These are phyloP conservation scores for Bombus superbus DNA, from an alignment of 1,140 invertebrate genomes.

Conservation along the genomic window DNA sequence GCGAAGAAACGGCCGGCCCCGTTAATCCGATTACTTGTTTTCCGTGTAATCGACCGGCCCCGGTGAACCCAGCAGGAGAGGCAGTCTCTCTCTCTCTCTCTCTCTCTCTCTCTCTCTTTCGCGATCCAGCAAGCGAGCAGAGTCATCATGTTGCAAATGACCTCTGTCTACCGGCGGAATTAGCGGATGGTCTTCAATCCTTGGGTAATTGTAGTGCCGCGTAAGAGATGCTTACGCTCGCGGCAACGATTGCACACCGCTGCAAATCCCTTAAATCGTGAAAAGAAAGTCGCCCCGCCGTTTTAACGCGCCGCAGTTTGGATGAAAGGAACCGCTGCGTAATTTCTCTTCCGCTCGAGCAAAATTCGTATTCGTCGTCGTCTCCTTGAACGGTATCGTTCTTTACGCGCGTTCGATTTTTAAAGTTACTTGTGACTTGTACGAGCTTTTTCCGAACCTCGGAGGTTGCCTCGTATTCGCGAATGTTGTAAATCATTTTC, in stretches of 20 bases:
- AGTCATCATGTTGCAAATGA: slow-evolving; percentile 69
- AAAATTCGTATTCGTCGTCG: background rate
- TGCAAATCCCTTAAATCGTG: slow-evolving; percentile 50
- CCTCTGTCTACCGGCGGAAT: slow-evolving; percentile 65
- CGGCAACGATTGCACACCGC: slow-evolving; percentile 48
- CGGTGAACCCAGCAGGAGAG: slow-evolving; percentile 29
- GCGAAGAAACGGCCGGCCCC: slow-evolving; percentile 19
- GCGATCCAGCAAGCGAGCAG: slow-evolving; percentile 37
- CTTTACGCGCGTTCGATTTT: background rate
- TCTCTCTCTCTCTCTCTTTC: background rate
- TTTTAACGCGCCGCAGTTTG: no score
- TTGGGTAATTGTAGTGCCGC: slow-evolving; percentile 62
- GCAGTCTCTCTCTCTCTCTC: background rate
- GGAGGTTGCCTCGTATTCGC: background rate
- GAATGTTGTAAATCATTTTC: background rate
- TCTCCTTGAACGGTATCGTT: background rate
- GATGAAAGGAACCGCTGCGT: no score
- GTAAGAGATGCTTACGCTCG: slow-evolving; percentile 66
- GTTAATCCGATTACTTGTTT: slow-evolving; percentile 63
- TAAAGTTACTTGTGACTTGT: background rate
- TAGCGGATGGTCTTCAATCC: slow-evolving; percentile 66
- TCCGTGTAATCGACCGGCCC: slow-evolving; percentile 51
- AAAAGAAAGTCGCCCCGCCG: slow-evolving; percentile 32
- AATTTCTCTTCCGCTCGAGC: background rate
- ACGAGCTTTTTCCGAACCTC: background rate